Evolutionary conservation across 2,797 vertebrate genomes (phyloP).

Genomic region (Yasuhikotakia modesta): DNA sequence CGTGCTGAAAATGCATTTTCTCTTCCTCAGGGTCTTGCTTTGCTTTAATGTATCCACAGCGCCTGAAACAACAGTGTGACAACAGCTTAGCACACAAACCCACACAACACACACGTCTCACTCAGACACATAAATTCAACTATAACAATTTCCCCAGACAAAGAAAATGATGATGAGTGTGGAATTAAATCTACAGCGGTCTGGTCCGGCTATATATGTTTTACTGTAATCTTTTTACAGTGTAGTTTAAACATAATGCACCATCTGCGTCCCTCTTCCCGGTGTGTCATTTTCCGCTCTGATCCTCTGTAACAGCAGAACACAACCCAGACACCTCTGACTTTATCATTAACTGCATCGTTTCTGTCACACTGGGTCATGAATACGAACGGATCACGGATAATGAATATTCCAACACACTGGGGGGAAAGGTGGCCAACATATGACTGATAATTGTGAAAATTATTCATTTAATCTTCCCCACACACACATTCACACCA

Average conservation of each 20-base stretch:
- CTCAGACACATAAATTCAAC: constrained; percentile 15
- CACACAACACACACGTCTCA: neutral
- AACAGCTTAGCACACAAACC: constrained; percentile 31
- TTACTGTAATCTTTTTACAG: constrained; percentile 9
- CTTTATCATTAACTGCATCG: constrained; percentile 43
- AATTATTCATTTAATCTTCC: constrained; percentile 58
- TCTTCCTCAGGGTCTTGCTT: constrained; percentile 86
- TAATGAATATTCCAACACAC: constrained; percentile 55
- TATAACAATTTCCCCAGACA: constrained; percentile 3
- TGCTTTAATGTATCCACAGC: constrained; percentile 86
- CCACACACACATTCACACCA: constrained; percentile 17
- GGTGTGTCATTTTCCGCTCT: constrained; percentile 9
- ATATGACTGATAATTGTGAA: constrained; percentile 55
- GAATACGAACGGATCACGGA: constrained; percentile 46
- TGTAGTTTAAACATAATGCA: constrained; percentile 11
- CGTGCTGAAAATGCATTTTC: constrained; percentile 86
- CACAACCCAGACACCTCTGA: constrained; percentile 48
- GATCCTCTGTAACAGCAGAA: constrained; percentile 32
- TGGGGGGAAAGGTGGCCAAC: constrained; percentile 31
- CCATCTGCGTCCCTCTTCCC: constrained; percentile 16
- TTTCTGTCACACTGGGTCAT: constrained; percentile 45
- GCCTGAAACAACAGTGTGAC: constrained; percentile 68
- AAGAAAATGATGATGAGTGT: constrained; percentile 14
- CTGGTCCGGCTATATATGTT: constrained; percentile 21
- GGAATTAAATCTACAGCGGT: constrained; percentile 15